Evolutionary conservation across 2,888 invertebrate species (phyloP).

Genomic region (Oligia latruncula): DNA sequence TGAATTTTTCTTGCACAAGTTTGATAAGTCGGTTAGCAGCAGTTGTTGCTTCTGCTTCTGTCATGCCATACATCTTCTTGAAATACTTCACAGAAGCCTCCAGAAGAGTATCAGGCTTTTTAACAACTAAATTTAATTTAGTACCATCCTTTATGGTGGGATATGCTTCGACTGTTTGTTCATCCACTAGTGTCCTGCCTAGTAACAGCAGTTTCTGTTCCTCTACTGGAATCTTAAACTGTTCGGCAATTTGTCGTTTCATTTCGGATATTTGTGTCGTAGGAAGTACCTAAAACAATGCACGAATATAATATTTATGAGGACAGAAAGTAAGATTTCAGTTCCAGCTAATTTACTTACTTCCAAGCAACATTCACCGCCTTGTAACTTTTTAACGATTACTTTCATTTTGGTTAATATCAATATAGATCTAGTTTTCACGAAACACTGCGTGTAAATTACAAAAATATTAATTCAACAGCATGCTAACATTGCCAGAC

Average conservation of each 20-base stretch:
- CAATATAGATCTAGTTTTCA: slow-evolving; percentile 50
- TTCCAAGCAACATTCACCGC: slow-evolving; percentile 92
- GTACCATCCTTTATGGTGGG: slow-evolving; percentile 93
- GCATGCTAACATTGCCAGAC: slow-evolving; percentile 63
- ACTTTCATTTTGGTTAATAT: slow-evolving; percentile 91
- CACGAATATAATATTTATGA: slow-evolving; percentile 19
- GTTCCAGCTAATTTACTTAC: slow-evolving; percentile 80
- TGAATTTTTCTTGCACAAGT: slow-evolving; percentile 88
- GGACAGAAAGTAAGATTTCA: slow-evolving; percentile 2
- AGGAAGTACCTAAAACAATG: slow-evolving; percentile 86
- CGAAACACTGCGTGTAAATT: slow-evolving; percentile 54
- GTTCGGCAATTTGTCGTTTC: slow-evolving; percentile 91
- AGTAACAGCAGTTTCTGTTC: slow-evolving; percentile 93
- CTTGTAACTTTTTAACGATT: slow-evolving; percentile 93
- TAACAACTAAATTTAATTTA: slow-evolving; percentile 93
- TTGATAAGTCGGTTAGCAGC: slow-evolving; percentile 91
- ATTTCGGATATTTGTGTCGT: slow-evolving; percentile 91
- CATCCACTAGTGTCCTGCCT: slow-evolving; percentile 93
- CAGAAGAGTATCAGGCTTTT: slow-evolving; percentile 91
- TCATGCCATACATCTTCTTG: slow-evolving; percentile 88
- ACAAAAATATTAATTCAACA: slow-evolving; percentile 65
- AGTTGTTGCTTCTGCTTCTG: slow-evolving; percentile 91
- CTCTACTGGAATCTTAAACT: slow-evolving; percentile 91
- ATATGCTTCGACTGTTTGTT: slow-evolving; percentile 92
- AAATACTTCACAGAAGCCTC: slow-evolving; percentile 90